phyloP scores from a whole-genome alignment of 1,140 invertebrate species.

The Ectropis grisescens region DNA sequence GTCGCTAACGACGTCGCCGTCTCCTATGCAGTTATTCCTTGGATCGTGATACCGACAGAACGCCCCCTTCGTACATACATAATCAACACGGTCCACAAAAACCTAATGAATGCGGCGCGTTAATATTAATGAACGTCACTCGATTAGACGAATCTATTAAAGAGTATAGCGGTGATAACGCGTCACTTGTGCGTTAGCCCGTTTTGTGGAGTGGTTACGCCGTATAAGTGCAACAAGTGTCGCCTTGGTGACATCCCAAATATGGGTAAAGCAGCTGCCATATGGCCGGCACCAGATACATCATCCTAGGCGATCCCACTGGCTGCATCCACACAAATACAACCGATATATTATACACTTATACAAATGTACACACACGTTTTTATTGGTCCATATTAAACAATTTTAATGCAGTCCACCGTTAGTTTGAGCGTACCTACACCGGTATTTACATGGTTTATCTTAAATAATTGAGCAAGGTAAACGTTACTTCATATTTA shows the following conservation, averaged over 20 bases:
- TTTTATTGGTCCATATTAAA: too few relatives aligned
- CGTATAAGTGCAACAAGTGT: conserved; percentile 68
- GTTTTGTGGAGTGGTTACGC: conserved; percentile 57
- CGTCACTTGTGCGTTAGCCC: conserved; percentile 22
- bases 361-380: too few relatives aligned
- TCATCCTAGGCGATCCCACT: conserved; percentile 38
- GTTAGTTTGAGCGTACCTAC: too few relatives aligned
- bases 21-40: conserved; percentile 38
- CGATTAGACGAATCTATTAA: conserved; percentile 14
- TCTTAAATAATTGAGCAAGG: too few relatives aligned
- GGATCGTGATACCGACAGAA: conserved; percentile 17
- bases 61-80: conserved; percentile 11
- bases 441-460: too few relatives aligned
- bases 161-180: conserved; percentile 33
- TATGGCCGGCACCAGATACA: conserved; percentile 50
- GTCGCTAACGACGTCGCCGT: conserved; percentile 33
- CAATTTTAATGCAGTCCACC: too few relatives aligned
- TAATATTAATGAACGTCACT: conserved; percentile 20
- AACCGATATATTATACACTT: too few relatives aligned
- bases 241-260: conserved; percentile 59
- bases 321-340: conserved; percentile 24
- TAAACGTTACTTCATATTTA: too few relatives aligned
- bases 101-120: not conserved
- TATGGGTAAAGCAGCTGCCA: conserved; percentile 54
- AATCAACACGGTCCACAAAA: conserved; percentile 3